These are phyloP conservation scores for Gallinago media DNA, from an alignment of 2,113 vertebrate species.

Conservation along the genomic window DNA sequence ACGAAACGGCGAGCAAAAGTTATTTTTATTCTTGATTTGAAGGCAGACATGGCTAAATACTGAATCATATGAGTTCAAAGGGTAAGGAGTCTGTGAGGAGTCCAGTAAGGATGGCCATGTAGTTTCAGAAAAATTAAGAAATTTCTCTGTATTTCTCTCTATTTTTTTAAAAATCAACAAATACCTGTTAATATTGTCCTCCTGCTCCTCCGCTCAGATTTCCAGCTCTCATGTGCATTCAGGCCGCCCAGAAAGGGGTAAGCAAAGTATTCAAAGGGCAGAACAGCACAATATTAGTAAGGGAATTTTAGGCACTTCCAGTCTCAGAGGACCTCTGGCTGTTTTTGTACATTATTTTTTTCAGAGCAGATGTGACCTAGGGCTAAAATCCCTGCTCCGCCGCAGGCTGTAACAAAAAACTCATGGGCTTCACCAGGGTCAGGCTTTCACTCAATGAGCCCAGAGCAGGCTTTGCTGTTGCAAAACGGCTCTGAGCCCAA, in stretches of 20 bases:
- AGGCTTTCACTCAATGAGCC: neutral
- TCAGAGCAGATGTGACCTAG: neutral
- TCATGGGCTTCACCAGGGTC: neutral
- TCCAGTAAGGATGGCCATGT: neutral
- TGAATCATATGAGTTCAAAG: neutral
- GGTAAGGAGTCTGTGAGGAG: neutral
- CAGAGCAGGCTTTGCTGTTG: neutral
- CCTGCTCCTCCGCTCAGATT: neutral
- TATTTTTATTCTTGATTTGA: neutral
- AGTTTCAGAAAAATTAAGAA: neutral
- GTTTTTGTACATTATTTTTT: neutral
- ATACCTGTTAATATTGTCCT: neutral
- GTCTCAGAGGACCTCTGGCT: neutral
- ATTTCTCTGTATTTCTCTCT: neutral
- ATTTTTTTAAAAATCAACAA: neutral
- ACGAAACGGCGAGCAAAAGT: neutral
- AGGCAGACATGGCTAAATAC: neutral
- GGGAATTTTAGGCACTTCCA: neutral
- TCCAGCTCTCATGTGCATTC: neutral
- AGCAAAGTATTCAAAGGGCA: slow-evolving; percentile 1
- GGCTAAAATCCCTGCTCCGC: neutral
- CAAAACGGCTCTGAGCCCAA: neutral
- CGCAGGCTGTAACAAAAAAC: neutral
- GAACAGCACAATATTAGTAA: neutral
- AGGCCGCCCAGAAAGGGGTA: neutral